Percentiles rank a stretch among this genome's conserved stretches.
Conservation (phyloP, 1,140 invertebrate species). For the Procambarus clarkii region DNA sequence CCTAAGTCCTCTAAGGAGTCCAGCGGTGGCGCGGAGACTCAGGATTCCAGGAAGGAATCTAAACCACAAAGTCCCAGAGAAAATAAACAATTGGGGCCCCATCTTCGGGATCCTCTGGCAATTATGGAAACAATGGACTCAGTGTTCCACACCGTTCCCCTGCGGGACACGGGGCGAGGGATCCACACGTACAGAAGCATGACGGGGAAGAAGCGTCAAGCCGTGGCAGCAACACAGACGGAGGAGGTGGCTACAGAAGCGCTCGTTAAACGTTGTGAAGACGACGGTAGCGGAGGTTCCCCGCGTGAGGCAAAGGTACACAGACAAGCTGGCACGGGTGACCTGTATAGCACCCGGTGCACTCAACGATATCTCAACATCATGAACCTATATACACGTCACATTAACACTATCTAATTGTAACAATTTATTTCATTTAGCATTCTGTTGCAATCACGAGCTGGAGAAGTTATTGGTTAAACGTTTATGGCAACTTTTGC, state of each 20-base stretch:
- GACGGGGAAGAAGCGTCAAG: conserved; percentile 17
- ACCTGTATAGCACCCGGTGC: too few relatives aligned
- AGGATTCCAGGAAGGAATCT: not conserved
- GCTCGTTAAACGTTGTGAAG: not conserved
- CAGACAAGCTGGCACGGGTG: not conserved
- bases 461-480: too few relatives aligned
- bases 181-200: conserved; percentile 34
- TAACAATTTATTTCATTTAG: too few relatives aligned
- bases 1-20: conserved; percentile 17
- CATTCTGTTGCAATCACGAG: too few relatives aligned
- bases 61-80: not conserved
- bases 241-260: conserved; percentile 14
- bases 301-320: conserved; percentile 3
- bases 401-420: too few relatives aligned
- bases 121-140: conserved; percentile 68
- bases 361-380: too few relatives aligned
- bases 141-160: conserved; percentile 59
- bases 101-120: conserved; percentile 49
- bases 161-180: conserved; percentile 52
- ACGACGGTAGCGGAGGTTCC: not conserved
- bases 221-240: conserved; percentile 54
- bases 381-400: too few relatives aligned
- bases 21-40: not conserved
- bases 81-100: not conserved
- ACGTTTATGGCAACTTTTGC: too few relatives aligned